Percentiles rank a stretch among this genome's conserved stretches.
These are phyloP conservation scores for Schmidtea mediterranea DNA, from an alignment of 1,140 invertebrate species.

Conservation along the genomic window DNA sequence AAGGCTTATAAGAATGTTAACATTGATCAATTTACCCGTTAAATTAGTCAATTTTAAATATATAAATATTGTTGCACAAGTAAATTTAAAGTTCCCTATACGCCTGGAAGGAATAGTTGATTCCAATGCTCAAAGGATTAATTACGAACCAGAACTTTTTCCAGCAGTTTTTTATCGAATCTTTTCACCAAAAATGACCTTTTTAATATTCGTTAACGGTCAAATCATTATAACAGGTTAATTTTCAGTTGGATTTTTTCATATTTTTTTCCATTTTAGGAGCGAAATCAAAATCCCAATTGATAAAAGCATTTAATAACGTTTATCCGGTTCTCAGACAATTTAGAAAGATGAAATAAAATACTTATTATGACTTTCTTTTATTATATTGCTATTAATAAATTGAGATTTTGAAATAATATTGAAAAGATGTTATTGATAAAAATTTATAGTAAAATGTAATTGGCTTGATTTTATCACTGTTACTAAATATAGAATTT, in stretches of 20 bases:
- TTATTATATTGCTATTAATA: too few relatives aligned
- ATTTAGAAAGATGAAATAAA: conserved; percentile 3
- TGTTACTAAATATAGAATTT: too few relatives aligned
- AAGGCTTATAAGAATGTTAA: not conserved
- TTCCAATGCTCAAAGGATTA: not conserved
- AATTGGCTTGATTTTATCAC: too few relatives aligned
- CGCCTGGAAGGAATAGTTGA: not conserved
- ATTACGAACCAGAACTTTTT: conserved; percentile 4
- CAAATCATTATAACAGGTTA: not conserved
- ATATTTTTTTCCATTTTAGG: not conserved
- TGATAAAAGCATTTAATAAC: not conserved
- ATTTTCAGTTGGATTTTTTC: too few relatives aligned
- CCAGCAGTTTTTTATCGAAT: not conserved
- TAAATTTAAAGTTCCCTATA: conserved; percentile 1
- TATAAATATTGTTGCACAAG: not conserved
- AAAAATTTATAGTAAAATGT: too few relatives aligned
- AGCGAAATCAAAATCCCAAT: not conserved
- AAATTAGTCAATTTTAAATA: conserved; percentile 1
- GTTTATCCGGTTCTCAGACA: conserved; percentile 1
- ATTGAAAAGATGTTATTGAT: too few relatives aligned
- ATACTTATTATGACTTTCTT: too few relatives aligned
- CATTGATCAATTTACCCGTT: not conserved
- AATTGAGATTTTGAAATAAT: too few relatives aligned
- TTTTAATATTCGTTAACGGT: conserved; percentile 2
- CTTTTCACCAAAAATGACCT: not conserved